These are phyloP conservation scores for Monopis laevigella DNA, from an alignment of 2,888 invertebrate species.

Conservation along the genomic window DNA sequence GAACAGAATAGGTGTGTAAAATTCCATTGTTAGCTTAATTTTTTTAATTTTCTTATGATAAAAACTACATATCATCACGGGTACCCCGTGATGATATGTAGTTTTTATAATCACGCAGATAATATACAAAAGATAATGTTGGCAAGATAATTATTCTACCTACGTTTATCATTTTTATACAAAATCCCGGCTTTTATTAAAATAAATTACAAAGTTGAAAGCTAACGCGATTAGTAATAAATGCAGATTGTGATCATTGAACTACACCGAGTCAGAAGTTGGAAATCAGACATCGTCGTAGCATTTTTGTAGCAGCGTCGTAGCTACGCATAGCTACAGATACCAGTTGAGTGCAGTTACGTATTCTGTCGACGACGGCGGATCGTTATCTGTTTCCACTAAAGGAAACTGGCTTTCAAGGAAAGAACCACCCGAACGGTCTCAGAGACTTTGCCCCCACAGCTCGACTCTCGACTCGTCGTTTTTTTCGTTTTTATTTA, in stretches of 20 bases:
- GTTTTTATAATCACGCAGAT: too few relatives aligned
- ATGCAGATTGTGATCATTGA: background rate
- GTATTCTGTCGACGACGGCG: constrained; percentile 63
- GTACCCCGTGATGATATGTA: too few relatives aligned
- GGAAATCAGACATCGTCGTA: constrained; percentile 1
- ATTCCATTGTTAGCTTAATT: too few relatives aligned
- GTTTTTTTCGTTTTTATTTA: constrained; percentile 58
- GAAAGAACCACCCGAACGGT: constrained; percentile 56
- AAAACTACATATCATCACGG: too few relatives aligned
- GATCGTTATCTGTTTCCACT: constrained; percentile 68
- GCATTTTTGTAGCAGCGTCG: background rate
- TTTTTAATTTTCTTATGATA: too few relatives aligned
- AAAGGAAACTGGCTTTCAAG: constrained; percentile 64
- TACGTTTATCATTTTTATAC: too few relatives aligned
- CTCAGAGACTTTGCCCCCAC: constrained; percentile 35
- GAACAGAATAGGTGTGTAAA: too few relatives aligned
- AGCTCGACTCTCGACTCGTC: constrained; percentile 41
- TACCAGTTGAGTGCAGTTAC: constrained; percentile 49
- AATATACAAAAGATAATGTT: too few relatives aligned
- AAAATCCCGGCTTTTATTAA: too few relatives aligned
- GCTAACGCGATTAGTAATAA: too few relatives aligned
- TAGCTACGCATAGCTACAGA: constrained; percentile 6
- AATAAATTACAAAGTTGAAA: too few relatives aligned
- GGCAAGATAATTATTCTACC: too few relatives aligned
- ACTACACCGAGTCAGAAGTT: background rate